These are phyloP conservation scores for Coracias cyanogaster DNA, from an alignment of 2,797 vertebrate species.

Conservation along the genomic window DNA sequence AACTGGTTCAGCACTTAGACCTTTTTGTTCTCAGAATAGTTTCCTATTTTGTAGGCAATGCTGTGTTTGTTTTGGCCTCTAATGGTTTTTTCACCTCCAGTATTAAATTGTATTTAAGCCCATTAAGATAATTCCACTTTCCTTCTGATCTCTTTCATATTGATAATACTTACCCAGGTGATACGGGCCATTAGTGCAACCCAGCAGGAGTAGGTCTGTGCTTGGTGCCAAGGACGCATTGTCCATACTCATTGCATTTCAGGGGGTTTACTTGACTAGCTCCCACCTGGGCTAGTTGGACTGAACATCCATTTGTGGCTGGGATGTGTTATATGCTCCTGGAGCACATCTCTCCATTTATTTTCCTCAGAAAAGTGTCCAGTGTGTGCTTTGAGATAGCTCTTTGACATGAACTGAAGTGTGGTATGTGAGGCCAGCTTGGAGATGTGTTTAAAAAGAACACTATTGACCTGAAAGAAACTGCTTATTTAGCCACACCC, in stretches of 20 bases:
- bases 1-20: neutral
- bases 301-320: neutral
- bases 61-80: neutral
- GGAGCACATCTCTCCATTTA: neutral
- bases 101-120: neutral
- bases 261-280: neutral
- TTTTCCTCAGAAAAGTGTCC: neutral
- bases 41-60: neutral
- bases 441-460: neutral
- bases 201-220: neutral
- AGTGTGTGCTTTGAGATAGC: neutral
- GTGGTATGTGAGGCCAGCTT: fast-evolving
- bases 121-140: neutral
- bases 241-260: neutral
- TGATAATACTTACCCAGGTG: neutral
- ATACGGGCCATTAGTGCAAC: neutral
- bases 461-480: neutral
- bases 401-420: neutral
- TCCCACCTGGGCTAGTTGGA: neutral
- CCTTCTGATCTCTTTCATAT: neutral
- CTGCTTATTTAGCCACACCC: neutral
- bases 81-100: neutral
- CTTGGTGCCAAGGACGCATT: neutral
- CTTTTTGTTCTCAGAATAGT: neutral
- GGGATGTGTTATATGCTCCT: neutral